Evolutionary conservation across 2,888 invertebrate species (phyloP), one percentile per base, ranked within the genome.

Genomic region (Lepidochrysops patricia): DNA sequence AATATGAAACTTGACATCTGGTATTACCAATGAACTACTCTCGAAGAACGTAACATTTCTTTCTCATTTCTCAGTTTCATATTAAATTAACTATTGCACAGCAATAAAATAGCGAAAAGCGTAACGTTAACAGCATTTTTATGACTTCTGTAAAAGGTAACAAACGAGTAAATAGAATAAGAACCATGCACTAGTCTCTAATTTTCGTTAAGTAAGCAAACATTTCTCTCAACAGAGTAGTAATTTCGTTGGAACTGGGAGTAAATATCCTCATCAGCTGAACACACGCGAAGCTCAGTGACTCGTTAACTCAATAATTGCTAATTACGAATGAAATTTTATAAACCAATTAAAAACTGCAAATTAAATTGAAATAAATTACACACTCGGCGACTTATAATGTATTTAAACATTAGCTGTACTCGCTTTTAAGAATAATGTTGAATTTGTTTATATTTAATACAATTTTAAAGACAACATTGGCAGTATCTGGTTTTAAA

Each of bases 301-400:
- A 23, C 57, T 56, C 62, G 49, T 62, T 60, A 60, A 62, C 57
- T 32, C 57, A 60, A 60, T 49, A 58, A 62, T 58, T 58, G 62
- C 60, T 58, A 57, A 54, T 58, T 60, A 62, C 50, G 60, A 62
- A 62, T 58, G 58, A 57, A 58, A 52, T 57, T 62, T 58, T 57
- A 60, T 49, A 35, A 56, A 50, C 57, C 58, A 62, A 62, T 62
- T 57, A 62, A 50, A 62, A 60, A 27, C 29, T 29, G 54, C 29
- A 7, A 54, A 54, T 54, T 32, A 54, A 54, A 32, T 19, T 19
- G 54, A 29, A 15, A 29, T 54, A 12, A 27, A 15, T 26, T 43
- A 43, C 19, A 43, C 43, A 19, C 12, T 4, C 19, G n/a, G n/a
- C n/a, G n/a, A n/a, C n/a, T n/a, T n/a, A n/a, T n/a, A n/a, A n/a